Base-by-base conservation (phyloP, 2,113 vertebrate genomes). In the Passerina amoena region DNA sequence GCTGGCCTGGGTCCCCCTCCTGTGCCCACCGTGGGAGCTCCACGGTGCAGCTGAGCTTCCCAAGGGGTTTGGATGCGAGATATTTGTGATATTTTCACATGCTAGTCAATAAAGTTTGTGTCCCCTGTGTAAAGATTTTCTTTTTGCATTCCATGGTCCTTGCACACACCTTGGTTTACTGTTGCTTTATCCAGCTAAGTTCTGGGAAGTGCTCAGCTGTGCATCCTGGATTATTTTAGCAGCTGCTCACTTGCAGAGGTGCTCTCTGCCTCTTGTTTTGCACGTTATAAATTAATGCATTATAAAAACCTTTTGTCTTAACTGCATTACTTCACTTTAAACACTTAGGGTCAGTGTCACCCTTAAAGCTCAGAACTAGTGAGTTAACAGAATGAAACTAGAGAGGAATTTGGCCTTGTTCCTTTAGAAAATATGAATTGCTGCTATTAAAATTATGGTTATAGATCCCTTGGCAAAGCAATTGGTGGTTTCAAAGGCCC, bases 261-360 rank as follows among this genome's bases (percentile, higher is more conserved):
- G 24, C 38, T 75, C 72, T 83, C 64, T 95, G 79, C 79, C 47
- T 88, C 6, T 82, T 65, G 75, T 88, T 94, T 70, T 95, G 63
- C 77, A 86, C 14, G 0, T 83, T 63, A 30, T 82, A 19, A 77
- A 80, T 86, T 65, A 70, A 73, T 44, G 63, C 2, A 2, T 93
- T 84, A 53, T 37, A 75, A 84, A 96, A 90, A 11, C 69, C n/a
- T 51, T 60, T 87, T 91, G 82, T 94, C 91, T 95, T 93, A 88
- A 86, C 37, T 71, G 86, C 65, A 70, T 94, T 68, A 28, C 50
- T 91, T 90, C 85, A 88, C 88, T 92, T 94, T 71, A 95, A 96
- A 86, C 24, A 24, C 47, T 88, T 92, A 20, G 51, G 60, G 72
- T 86, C 76, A 56, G 60, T 35, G 64, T 75, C 71, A 88, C 56